Conservation (phyloP, 2,797 vertebrate species). For the Lagodon rhomboides region DNA sequence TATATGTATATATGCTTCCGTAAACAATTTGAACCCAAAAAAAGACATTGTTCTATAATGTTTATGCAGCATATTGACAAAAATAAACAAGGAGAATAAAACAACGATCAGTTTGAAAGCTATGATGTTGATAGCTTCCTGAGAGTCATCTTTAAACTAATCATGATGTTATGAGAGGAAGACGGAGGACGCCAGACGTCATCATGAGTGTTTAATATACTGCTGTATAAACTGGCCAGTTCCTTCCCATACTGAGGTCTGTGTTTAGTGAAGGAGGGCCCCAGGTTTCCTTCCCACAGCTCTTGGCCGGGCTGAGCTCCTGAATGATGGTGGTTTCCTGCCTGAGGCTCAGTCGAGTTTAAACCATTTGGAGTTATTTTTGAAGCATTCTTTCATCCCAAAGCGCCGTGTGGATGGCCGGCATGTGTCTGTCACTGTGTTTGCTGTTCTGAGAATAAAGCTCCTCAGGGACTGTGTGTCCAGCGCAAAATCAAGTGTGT, state of each 20-base stretch:
- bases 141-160: not conserved
- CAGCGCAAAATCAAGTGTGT: not conserved
- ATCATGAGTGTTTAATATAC: conserved; percentile 50
- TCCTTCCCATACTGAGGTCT: conserved; percentile 55
- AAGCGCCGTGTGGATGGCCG: not conserved
- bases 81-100: not conserved
- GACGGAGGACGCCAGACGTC: conserved; percentile 11
- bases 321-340: conserved; percentile 70
- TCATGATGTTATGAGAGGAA: conserved; percentile 3
- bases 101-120: not conserved
- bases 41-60: not conserved
- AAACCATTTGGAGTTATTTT: conserved; percentile 45
- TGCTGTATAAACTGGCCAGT: conserved; percentile 57
- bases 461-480: not conserved
- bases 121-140: not conserved
- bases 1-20: not conserved
- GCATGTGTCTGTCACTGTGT: conserved; percentile 2
- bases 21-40: not conserved
- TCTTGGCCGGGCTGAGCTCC: conserved; percentile 65
- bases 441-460: too few species aligned
- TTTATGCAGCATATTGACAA: not conserved
- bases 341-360: conserved; percentile 25
- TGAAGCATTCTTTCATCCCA: conserved; percentile 24
- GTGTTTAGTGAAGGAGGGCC: conserved; percentile 55
- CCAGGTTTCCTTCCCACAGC: conserved; percentile 63